phyloP scores from a whole-genome alignment of 1,140 invertebrate species.

The Oryctes rhinoceros region DNA sequence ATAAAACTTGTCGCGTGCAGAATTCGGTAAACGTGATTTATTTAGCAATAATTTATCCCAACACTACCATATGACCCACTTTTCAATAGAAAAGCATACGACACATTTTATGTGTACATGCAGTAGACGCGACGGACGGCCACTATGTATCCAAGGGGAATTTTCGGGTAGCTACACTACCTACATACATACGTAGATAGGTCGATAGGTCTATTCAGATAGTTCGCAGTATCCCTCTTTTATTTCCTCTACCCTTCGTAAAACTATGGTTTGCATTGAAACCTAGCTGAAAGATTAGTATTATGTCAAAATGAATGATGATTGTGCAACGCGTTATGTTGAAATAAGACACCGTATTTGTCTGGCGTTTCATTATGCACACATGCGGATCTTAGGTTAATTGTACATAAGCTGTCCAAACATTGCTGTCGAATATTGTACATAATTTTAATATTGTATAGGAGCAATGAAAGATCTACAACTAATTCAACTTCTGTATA shows the following conservation, averaged over 20 bases:
- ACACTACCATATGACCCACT: constrained; percentile 42
- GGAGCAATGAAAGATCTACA: too few species aligned
- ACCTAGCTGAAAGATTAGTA: constrained; percentile 28
- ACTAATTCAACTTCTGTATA: too few species aligned
- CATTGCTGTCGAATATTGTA: constrained; percentile 8
- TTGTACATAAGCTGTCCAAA: constrained; percentile 39
- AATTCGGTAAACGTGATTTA: constrained; percentile 39
- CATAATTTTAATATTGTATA: neutral
- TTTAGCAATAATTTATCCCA: constrained; percentile 37
- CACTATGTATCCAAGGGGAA: constrained; percentile 9
- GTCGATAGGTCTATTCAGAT: constrained; percentile 1
- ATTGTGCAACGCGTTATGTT: neutral
- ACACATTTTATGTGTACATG: constrained; percentile 34
- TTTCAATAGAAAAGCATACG: constrained; percentile 38
- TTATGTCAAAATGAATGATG: constrained; percentile 32
- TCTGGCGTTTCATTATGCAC: constrained; percentile 4
- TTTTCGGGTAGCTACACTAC: neutral
- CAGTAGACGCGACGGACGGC: neutral
- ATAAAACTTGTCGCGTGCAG: constrained; percentile 40
- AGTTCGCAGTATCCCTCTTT: constrained; percentile 22
- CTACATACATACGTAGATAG: too few species aligned
- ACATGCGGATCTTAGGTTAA: constrained; percentile 36
- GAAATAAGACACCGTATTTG: constrained; percentile 40
- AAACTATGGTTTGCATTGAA: constrained; percentile 34
- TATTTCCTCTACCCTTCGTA: constrained; percentile 4